Percentiles rank a stretch among this genome's conserved stretches.
phyloP scores from a whole-genome alignment of 2,888 invertebrate genomes.

The Frankliniella fusca region DNA sequence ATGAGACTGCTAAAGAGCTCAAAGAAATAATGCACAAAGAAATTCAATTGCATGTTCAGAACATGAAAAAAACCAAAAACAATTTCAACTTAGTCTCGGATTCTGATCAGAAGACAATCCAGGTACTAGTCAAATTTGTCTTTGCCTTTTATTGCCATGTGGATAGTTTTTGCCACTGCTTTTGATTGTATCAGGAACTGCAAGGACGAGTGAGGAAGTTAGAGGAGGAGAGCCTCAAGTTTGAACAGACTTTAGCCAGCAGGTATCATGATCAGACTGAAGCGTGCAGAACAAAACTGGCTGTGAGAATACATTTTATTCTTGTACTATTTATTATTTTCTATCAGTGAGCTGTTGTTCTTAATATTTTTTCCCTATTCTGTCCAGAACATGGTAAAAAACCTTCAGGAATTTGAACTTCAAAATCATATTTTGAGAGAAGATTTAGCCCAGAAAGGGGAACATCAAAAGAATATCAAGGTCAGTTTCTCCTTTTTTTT shows the following conservation, averaged over 20 bases:
- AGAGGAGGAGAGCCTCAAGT: not conserved
- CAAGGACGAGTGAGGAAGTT: not conserved
- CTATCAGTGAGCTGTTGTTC: too few species aligned
- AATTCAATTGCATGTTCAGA: not conserved
- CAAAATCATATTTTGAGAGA: not conserved
- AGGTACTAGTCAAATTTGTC: not conserved
- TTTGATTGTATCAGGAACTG: not conserved
- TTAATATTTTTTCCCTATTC: not conserved
- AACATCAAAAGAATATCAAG: not conserved
- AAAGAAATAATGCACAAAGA: not conserved
- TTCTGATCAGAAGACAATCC: not conserved
- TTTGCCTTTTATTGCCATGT: not conserved
- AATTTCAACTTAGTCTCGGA: not conserved
- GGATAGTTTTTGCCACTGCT: not conserved
- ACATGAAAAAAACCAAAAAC: not conserved
- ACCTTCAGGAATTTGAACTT: not conserved
- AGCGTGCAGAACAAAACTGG: not conserved
- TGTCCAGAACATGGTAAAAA: not conserved
- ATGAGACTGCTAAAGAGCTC: not conserved
- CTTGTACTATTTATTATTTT: not conserved
- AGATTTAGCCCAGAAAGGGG: not conserved
- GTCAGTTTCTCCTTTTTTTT: not conserved
- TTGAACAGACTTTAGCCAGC: not conserved
- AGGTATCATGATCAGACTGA: not conserved
- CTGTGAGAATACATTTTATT: not conserved